Percentiles rank a stretch among this genome's conserved stretches.
phyloP scores from a whole-genome alignment of 2,797 vertebrate genomes.

The Betta splendens region DNA sequence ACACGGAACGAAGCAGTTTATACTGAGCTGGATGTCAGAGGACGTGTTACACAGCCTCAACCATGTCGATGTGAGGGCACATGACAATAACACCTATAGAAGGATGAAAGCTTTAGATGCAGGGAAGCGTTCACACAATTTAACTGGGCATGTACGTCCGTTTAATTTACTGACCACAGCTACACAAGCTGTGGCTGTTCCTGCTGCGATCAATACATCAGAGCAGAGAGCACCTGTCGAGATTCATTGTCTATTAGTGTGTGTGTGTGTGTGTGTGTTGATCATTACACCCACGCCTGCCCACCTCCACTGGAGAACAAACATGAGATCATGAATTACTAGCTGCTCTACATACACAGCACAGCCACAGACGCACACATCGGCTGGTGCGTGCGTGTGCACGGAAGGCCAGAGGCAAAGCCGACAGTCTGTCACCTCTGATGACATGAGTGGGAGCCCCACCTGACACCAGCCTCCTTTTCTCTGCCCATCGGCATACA shows the following conservation, averaged over 20 bases:
- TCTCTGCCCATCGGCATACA: conserved; percentile 48
- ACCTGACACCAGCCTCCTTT: conserved; percentile 67
- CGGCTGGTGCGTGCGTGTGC: conserved; percentile 10
- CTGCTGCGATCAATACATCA: conserved; percentile 70
- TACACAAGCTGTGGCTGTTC: conserved; percentile 44
- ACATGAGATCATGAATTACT: conserved; percentile 55
- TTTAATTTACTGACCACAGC: conserved; percentile 31
- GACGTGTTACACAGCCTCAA: not conserved
- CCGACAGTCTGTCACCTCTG: conserved; percentile 64
- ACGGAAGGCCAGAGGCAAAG: conserved; percentile 57
- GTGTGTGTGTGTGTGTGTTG: conserved; percentile 33
- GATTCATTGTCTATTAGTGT: conserved; percentile 22
- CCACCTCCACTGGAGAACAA: conserved; percentile 41
- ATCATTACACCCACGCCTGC: conserved; percentile 61
- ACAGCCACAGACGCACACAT: conserved; percentile 17
- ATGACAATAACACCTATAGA: conserved; percentile 10
- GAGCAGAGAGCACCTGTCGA: conserved; percentile 58
- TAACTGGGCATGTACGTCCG: conserved; percentile 14
- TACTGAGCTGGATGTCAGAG: not conserved
- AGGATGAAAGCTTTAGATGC: conserved; percentile 1
- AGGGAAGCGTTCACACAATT: conserved; percentile 19
- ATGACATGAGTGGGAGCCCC: conserved; percentile 65
- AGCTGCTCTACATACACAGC: conserved; percentile 23
- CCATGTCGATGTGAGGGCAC: not conserved
- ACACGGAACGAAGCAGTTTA: not conserved